phyloP scores from a whole-genome alignment of 2,797 vertebrate species.

The Cynopterus sphinx region DNA sequence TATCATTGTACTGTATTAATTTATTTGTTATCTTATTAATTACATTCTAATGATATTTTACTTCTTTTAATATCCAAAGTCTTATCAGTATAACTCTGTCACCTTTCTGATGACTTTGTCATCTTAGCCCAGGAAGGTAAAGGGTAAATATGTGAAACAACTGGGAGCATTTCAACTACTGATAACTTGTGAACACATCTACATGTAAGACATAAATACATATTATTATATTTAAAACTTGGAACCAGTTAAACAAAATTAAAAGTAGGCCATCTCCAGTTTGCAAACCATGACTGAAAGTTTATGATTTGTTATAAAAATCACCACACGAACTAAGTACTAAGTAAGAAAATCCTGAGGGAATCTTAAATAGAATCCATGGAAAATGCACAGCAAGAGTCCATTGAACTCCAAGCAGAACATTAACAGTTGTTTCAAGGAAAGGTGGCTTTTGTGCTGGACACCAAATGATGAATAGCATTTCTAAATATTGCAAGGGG shows the following conservation, averaged over 20 bases:
- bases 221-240: not conserved
- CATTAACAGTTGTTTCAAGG: not conserved
- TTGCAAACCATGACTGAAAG: not conserved
- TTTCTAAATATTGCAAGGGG: not conserved
- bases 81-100: not conserved
- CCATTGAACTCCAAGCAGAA: not conserved
- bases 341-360: not conserved
- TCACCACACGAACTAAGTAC: not conserved
- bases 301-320: not conserved
- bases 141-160: not conserved
- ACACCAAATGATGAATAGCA: not conserved
- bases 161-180: not conserved
- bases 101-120: not conserved
- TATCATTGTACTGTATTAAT: not conserved
- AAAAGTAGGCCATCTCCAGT: not conserved
- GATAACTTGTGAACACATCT: not conserved
- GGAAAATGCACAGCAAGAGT: not conserved
- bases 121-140: not conserved
- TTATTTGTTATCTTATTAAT: not conserved
- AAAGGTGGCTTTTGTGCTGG: not conserved
- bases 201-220: not conserved
- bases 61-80: not conserved
- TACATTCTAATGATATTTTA: not conserved
- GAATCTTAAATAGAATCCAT: not conserved
- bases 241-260: not conserved